Conservation (phyloP, 2,113 vertebrate species). For the Rana temporaria region DNA sequence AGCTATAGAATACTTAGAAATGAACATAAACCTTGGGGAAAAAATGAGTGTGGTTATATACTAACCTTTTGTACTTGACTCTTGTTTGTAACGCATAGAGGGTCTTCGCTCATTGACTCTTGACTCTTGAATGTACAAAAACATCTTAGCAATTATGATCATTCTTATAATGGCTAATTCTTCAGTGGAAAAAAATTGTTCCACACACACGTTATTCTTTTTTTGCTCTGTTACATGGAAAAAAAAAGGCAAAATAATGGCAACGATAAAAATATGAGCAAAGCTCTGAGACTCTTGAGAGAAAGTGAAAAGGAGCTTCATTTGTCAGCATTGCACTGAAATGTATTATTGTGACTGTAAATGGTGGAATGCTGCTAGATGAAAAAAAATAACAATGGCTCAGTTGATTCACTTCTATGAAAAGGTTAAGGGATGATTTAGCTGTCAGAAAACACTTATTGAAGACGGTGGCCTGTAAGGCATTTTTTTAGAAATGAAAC, state of each 20-base stretch:
- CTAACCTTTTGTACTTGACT: neutral
- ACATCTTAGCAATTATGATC: neutral
- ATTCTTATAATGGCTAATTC: constrained; percentile 1
- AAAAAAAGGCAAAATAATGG: constrained; percentile 14
- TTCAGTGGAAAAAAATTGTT: neutral
- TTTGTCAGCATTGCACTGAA: constrained; percentile 68
- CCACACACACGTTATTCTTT: neutral
- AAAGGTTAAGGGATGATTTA: constrained; percentile 42
- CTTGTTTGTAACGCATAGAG: neutral
- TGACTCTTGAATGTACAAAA: neutral
- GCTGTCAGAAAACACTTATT: constrained; percentile 61
- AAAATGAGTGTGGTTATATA: neutral
- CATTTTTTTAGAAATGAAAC: constrained; percentile 56
- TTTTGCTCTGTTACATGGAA: neutral
- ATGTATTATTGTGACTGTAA: constrained; percentile 62
- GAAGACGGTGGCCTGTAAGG: constrained; percentile 48
- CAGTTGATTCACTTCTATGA: constrained; percentile 63
- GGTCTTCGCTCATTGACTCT: neutral
- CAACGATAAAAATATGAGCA: constrained; percentile 44
- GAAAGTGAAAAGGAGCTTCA: constrained; percentile 52
- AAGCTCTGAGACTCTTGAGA: constrained; percentile 60
- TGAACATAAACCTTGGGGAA: neutral
- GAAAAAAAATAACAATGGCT: constrained; percentile 64
- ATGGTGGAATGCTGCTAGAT: constrained; percentile 64
- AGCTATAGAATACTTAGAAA: neutral